Conservation (phyloP, 1,140 invertebrate species). For the Heterodera carotae region DNA sequence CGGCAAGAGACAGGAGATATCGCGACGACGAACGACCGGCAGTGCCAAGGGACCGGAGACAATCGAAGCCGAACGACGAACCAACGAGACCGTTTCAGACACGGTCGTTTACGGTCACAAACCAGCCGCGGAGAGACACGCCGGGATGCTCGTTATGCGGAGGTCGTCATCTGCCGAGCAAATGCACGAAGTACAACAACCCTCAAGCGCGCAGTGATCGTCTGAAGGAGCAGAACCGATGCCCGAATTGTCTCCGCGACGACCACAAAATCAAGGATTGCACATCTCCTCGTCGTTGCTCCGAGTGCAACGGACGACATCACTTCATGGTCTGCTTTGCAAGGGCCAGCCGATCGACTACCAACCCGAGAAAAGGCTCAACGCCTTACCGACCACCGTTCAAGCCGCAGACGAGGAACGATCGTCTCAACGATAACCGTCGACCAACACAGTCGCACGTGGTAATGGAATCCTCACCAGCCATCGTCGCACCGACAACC, state of each 20-base stretch:
- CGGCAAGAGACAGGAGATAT: too few species aligned
- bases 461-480: neutral
- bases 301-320: neutral
- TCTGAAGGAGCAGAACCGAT: slow-evolving; percentile 1
- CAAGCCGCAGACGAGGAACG: neutral
- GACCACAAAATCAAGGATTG: neutral
- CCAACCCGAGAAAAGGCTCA: neutral
- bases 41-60: too few species aligned
- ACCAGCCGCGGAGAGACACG: neutral
- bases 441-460: neutral
- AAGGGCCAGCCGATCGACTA: neutral
- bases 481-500: neutral
- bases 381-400: too few species aligned
- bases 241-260: neutral
- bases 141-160: neutral
- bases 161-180: neutral
- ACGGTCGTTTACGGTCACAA: neutral
- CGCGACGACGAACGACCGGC: neutral
- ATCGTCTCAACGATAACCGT: neutral
- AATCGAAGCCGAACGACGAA: neutral
- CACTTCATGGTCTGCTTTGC: slow-evolving; percentile 8
- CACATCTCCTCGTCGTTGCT: neutral
- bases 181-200: neutral
- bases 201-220: neutral
- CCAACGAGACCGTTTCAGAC: neutral